A percentile compares a stretch with the other conserved stretches of the same genome.
Conservation (phyloP, 1,140 invertebrate species). For the Calycopis cecrops region DNA sequence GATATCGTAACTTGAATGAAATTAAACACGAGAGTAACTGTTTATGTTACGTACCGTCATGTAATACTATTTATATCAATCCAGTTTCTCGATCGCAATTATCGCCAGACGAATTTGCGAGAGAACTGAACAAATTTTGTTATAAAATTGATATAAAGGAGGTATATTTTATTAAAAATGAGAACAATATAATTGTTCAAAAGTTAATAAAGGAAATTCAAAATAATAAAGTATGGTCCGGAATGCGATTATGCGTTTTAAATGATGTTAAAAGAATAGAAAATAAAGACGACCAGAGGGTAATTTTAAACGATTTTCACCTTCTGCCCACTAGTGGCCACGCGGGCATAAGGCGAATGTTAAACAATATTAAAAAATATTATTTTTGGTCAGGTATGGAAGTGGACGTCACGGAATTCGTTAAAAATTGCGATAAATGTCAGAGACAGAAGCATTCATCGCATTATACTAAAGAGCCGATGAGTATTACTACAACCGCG, state of each 20-base stretch:
- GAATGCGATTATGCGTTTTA: slow-evolving; percentile 18
- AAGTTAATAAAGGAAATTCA: slow-evolving; percentile 10
- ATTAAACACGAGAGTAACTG: slow-evolving; percentile 14
- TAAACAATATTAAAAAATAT: too few species aligned
- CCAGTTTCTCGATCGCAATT: slow-evolving; percentile 25
- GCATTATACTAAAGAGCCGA: too few species aligned
- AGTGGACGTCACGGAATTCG: too few species aligned
- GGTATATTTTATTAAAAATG: slow-evolving; percentile 15
- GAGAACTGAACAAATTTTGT: slow-evolving; percentile 24
- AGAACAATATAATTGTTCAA: slow-evolving; percentile 4
- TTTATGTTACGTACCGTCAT: slow-evolving; percentile 15
- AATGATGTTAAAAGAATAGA: slow-evolving; percentile 21
- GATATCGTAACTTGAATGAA: slow-evolving; percentile 17
- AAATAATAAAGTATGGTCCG: slow-evolving; percentile 11
- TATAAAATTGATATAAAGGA: slow-evolving; percentile 12
- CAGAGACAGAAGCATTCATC: too few species aligned
- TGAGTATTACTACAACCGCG: too few species aligned
- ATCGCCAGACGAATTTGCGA: slow-evolving; percentile 28
- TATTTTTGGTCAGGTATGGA: too few species aligned
- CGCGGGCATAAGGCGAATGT: too few species aligned
- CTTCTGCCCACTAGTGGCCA: too few species aligned
- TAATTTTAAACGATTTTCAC: too few species aligned
- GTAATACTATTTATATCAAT: slow-evolving; percentile 23
- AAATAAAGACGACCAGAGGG: too few species aligned
- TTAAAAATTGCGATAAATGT: too few species aligned